A percentile compares a stretch with the other conserved stretches of the same genome.
These are phyloP conservation scores for Allobates femoralis DNA, from an alignment of 2,797 vertebrate species.

Conservation along the genomic window DNA sequence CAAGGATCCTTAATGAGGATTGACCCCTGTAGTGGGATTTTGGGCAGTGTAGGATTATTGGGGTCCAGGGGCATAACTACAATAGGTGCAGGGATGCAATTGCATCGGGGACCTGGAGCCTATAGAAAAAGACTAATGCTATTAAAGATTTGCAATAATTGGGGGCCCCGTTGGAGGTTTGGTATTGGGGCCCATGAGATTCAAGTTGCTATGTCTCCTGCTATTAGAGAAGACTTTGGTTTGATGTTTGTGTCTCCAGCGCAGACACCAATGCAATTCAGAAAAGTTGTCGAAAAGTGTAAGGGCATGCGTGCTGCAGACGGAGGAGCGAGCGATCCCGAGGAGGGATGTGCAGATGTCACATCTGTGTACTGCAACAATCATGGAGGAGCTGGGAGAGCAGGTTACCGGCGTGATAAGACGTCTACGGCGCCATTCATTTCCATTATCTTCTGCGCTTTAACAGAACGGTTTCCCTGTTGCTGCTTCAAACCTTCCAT, in stretches of 20 bases:
- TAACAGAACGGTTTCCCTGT: slow-evolving; percentile 45
- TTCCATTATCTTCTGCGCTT: slow-evolving; percentile 50
- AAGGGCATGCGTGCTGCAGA: background rate
- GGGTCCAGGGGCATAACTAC: too few relatives aligned
- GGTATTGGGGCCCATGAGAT: too few relatives aligned
- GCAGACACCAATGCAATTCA: background rate
- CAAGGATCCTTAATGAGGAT: too few relatives aligned
- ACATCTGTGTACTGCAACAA: slow-evolving; percentile 24
- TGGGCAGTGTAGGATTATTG: too few relatives aligned
- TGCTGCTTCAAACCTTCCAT: slow-evolving; percentile 19
- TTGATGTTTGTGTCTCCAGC: background rate
- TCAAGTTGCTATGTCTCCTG: background rate
- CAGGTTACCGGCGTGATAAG: slow-evolving; percentile 34
- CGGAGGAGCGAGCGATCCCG: background rate
- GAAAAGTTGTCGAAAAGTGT: slow-evolving; percentile 28
- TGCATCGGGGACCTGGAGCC: too few relatives aligned
- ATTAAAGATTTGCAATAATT: too few relatives aligned
- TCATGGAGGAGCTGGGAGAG: slow-evolving; percentile 22
- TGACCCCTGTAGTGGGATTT: too few relatives aligned
- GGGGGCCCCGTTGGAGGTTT: too few relatives aligned
- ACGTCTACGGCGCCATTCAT: slow-evolving; percentile 33
- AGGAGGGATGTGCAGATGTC: slow-evolving; percentile 23
- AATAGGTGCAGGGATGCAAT: too few relatives aligned
- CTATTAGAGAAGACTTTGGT: background rate
- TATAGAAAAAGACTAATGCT: too few relatives aligned